These are phyloP conservation scores for Babyrousa celebensis DNA, from an alignment of 2,797 vertebrate genomes.

Conservation along the genomic window DNA sequence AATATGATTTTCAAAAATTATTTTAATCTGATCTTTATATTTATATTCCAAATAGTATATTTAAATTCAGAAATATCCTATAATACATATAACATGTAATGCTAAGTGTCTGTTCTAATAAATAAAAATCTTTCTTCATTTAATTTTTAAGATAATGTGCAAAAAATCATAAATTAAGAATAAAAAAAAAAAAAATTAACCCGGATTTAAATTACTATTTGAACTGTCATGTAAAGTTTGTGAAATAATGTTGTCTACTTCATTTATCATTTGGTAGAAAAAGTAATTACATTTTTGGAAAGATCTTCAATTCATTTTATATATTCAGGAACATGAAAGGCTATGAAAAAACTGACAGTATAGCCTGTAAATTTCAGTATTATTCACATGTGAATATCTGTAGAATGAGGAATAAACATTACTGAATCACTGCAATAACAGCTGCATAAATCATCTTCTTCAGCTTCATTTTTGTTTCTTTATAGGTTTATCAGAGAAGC, in stretches of 20 bases:
- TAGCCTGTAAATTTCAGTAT: constrained; percentile 81
- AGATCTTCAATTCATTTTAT: constrained; percentile 80
- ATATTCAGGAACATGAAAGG: constrained; percentile 79
- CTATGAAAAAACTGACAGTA: constrained; percentile 73
- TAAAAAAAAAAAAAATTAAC: constrained; percentile 57
- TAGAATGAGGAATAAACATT: constrained; percentile 85
- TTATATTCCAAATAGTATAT: neutral
- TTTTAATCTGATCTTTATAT: neutral
- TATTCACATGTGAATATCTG: constrained; percentile 81
- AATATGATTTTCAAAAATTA: constrained; percentile 24
- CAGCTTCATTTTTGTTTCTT: constrained; percentile 72
- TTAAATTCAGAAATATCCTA: neutral
- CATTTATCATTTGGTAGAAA: constrained; percentile 78
- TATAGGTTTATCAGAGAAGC: constrained; percentile 72
- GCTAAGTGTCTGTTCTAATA: neutral
- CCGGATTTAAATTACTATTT: constrained; percentile 72
- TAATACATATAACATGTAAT: neutral
- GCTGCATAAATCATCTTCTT: constrained; percentile 80
- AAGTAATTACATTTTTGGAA: constrained; percentile 83
- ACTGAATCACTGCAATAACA: constrained; percentile 80
- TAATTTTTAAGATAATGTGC: constrained; percentile 40
- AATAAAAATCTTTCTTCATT: neutral
- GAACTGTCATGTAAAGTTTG: constrained; percentile 68
- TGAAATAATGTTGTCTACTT: constrained; percentile 65
- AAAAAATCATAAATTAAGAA: constrained; percentile 61